Evolutionary conservation across 2,797 vertebrate genomes (phyloP), one percentile per base, ranked within the genome.

Genomic region (Poeciliopsis infans): DNA sequence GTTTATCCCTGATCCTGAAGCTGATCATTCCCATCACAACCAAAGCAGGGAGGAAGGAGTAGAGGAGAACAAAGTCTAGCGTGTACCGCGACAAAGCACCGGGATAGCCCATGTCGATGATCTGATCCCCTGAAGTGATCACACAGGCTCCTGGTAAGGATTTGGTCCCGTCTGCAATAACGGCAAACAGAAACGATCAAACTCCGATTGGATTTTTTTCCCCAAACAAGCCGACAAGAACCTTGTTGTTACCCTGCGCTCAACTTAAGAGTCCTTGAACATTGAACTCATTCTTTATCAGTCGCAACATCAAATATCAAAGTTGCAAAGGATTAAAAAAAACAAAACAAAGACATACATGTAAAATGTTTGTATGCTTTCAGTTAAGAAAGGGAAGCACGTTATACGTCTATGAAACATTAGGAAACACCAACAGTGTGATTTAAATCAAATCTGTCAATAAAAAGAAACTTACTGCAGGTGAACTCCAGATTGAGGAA

Each of bases 401-500:
- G 2, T n/a, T 69, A 18, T 69, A 2, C 12, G 5, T 7, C 41
- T 12, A 69, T 0, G 6, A 41, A 25, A 12, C 12, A 36, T 20
- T 47, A 49, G 46, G 70, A 72, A 72, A 36, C 59, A 64, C 25
- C 11, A 28, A 13, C 4, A 57, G 28, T 28, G 11, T 57, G 53
- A 31, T 57, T 59, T 59, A 15, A 59, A 59, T 59, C 1, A 28
- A 28, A 13, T 31, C 55, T 59, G 55, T 59, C 55, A 5, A 8
- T 59, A 31, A 31, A 15, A 7, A 28, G 2, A 46, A 72, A 96
- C 98, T 96, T 94, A 99, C 98, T 97, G 83, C 98, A 99, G 61
- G 96, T 97, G 89, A 99, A 98, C 89, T 97, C 94, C 76, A 97
- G 95, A 71, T 94, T 95, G 43, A 97, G 91, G 93, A 99, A 99